Evolutionary conservation across 1,140 invertebrate genomes (phyloP).

Genomic region (Arion vulgaris): DNA sequence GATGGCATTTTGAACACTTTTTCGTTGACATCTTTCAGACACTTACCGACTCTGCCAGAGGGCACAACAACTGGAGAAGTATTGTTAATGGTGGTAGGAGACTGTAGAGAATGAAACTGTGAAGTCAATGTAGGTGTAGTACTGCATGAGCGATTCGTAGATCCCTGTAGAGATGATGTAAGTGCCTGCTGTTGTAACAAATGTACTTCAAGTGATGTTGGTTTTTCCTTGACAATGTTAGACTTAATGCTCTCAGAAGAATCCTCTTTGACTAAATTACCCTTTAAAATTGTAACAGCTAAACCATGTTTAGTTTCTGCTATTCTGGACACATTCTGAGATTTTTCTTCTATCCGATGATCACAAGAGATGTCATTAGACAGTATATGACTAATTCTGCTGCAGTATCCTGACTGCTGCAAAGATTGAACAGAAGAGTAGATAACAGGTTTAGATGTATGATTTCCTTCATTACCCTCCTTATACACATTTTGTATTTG

Average conservation of each 20-base stretch:
- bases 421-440: background rate
- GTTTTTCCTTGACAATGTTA: background rate
- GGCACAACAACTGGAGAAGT: background rate
- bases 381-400: background rate
- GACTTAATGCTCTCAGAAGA: conserved; percentile 39
- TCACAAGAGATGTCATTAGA: background rate
- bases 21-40: background rate
- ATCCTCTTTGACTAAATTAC: conserved; percentile 41
- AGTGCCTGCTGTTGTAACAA: background rate
- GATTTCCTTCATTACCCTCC: background rate
- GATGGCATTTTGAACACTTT: conserved; percentile 24
- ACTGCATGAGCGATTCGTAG: background rate
- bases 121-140: background rate
- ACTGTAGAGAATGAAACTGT: conserved; percentile 5
- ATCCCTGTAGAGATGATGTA: background rate
- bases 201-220: background rate
- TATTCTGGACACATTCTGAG: background rate
- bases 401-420: background rate
- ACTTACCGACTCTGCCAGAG: background rate
- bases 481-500: background rate
- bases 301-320: background rate
- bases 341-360: background rate
- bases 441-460: background rate
- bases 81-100: background rate
- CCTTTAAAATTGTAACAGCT: background rate